Evolutionary conservation across 2,113 vertebrate genomes (phyloP).

Genomic region (Dasyurus viverrinus): DNA sequence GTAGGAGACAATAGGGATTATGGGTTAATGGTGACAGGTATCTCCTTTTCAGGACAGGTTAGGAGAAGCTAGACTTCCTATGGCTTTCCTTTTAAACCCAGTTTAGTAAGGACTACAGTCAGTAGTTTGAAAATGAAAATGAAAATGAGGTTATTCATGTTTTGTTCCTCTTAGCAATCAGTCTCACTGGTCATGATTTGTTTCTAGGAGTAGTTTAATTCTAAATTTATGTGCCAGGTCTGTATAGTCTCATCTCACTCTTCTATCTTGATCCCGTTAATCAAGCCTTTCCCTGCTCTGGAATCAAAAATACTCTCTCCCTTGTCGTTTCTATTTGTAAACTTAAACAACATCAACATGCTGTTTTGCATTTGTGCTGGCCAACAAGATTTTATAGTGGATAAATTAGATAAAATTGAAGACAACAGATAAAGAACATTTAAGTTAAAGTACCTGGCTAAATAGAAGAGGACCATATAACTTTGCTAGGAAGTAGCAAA

Average conservation of each 20-base stretch:
- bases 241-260: not conserved
- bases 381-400: not conserved
- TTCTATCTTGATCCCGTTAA: not conserved
- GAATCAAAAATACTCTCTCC: not conserved
- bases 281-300: not conserved
- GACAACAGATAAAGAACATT: not conserved
- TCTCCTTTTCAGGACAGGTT: not conserved
- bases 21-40: not conserved
- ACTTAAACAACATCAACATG: not conserved
- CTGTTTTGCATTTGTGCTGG: not conserved
- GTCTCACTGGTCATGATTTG: not conserved
- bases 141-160: not conserved
- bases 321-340: not conserved
- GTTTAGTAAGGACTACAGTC: not conserved
- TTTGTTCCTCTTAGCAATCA: not conserved
- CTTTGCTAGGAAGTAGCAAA: not conserved
- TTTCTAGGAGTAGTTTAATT: not conserved
- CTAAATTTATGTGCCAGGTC: not conserved
- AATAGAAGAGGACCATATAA: not conserved
- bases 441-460: not conserved
- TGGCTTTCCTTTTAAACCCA: not conserved
- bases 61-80: not conserved
- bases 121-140: not conserved
- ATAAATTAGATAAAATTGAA: not conserved
- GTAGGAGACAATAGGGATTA: not conserved